Evolutionary conservation across 30 jellyfish, hydroid and myxozoan genomes (phyloP).

Genomic region (Nemopilema nomurai): DNA sequence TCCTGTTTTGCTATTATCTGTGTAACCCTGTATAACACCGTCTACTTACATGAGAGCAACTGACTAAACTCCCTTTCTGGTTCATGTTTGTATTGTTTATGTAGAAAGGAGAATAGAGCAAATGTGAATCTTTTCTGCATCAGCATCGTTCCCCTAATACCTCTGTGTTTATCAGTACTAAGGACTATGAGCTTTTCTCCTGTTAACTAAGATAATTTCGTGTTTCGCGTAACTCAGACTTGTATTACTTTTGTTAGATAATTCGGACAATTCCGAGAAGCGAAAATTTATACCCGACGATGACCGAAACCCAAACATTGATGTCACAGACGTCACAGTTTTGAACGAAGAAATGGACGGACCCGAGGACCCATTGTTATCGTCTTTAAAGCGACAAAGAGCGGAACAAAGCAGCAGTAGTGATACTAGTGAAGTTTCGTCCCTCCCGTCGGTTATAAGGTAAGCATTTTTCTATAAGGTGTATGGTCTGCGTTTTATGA

Average conservation of each 20-base stretch:
- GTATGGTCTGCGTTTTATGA: too few relatives aligned
- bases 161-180: too few relatives aligned
- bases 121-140: too few relatives aligned
- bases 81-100: too few relatives aligned
- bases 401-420: conserved; percentile 81
- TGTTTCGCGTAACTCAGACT: not conserved
- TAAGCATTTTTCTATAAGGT: conserved; percentile 12
- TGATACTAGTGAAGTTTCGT: conserved; percentile 79
- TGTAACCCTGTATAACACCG: too few relatives aligned
- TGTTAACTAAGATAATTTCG: not conserved
- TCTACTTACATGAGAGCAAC: too few relatives aligned
- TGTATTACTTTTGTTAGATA: conserved; percentile 22
- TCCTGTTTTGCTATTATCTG: too few relatives aligned
- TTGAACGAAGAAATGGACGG: conserved; percentile 64
- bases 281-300: conserved; percentile 42
- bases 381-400: conserved; percentile 53
- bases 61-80: too few relatives aligned
- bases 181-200: too few relatives aligned
- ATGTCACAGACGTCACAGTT: conserved; percentile 61
- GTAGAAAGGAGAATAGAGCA: too few relatives aligned
- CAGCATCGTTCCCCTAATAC: too few relatives aligned
- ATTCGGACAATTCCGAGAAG: conserved; percentile 75
- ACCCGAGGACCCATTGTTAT: conserved; percentile 64
- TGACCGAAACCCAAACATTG: conserved; percentile 52
- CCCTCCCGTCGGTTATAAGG: conserved; percentile 85